Evolutionary conservation across 2,888 invertebrate genomes (phyloP), one percentile per base, ranked within the genome.

Genomic region (Nebria brevicollis): DNA sequence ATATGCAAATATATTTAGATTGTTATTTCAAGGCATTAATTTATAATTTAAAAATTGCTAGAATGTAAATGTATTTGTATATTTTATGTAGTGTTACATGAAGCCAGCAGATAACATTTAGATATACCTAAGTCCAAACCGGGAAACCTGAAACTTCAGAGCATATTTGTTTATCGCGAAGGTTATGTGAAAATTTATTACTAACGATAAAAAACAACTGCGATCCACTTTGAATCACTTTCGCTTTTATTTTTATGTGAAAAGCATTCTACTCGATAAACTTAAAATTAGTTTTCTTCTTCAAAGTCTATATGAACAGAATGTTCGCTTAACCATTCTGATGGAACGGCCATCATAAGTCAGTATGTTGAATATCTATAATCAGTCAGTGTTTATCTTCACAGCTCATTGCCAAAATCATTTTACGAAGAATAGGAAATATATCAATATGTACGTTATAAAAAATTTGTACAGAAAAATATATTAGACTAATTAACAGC

Each of bases 231-330:
- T 70, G 70, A 70, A 70, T 70, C 70, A 70, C 70, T 70, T 70
- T 70, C 70, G 70, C 25, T 70, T 70, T 70, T 70, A 70, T 70
- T 70, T 70, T 70, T 70, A 70, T 70, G 70, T 70, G 34, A 26
- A 70, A 26, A 70, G 70, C 70, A 25, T 70, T 70, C 70, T 70
- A 70, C 26, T 70, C 70, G 70, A 70, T 70, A 70, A 70, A 70
- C 70, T 26, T 70, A 70, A 70, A 70, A 70, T 70, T 70, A 70
- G 70, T 70, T 70, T 70, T 70, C 70, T 70, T 11, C 25, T 70
- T 34, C 25, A 70, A 26, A 25, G 70, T 70, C 70, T 26, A 5
- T 34, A 26, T 13, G 70, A 34, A 34, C 26, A 20, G 25, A 25
- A 26, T 70, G 66, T 25, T 66, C 66, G 66, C 70, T 3, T 11